Percentiles rank a stretch among this genome's conserved stretches.
Conservation (phyloP, 2,888 invertebrate genomes). For the Nemapogon koenigi region DNA sequence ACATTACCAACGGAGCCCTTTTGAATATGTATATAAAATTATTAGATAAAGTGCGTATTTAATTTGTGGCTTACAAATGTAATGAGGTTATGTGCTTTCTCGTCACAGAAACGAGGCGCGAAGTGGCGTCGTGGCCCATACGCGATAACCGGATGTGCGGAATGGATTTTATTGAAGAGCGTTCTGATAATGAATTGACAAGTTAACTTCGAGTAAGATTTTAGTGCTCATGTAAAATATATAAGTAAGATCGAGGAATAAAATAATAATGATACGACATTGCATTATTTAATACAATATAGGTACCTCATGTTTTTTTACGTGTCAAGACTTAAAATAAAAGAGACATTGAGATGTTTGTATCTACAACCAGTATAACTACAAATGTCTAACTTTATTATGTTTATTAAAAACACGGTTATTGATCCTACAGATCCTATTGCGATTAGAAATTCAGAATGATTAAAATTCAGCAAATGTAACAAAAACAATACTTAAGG, state of each 20-base stretch:
- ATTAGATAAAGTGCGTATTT: constrained; percentile 53
- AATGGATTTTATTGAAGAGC: constrained; percentile 45
- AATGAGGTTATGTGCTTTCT: constrained; percentile 65
- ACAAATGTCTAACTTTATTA: too few species aligned
- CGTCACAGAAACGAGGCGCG: constrained; percentile 52
- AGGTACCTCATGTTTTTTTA: too few species aligned
- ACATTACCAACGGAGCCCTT: constrained; percentile 56
- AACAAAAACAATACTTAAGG: constrained; percentile 45
- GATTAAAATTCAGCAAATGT: constrained; percentile 42
- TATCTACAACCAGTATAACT: too few species aligned
- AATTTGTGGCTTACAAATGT: constrained; percentile 58
- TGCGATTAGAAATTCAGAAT: constrained; percentile 1
- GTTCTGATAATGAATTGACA: constrained; percentile 45
- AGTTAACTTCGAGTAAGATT: too few species aligned
- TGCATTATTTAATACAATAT: too few species aligned
- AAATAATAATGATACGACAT: too few species aligned
- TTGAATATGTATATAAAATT: constrained; percentile 66
- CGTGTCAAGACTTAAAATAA: too few species aligned
- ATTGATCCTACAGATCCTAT: too few species aligned
- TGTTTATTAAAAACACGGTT: too few species aligned
- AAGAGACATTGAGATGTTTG: too few species aligned
- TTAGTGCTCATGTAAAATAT: too few species aligned
- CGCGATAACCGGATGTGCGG: constrained; percentile 61
- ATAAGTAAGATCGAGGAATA: too few species aligned
- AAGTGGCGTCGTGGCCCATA: constrained; percentile 43